Conservation (phyloP, 2,113 vertebrate genomes). For the Tamias sibiricus region DNA sequence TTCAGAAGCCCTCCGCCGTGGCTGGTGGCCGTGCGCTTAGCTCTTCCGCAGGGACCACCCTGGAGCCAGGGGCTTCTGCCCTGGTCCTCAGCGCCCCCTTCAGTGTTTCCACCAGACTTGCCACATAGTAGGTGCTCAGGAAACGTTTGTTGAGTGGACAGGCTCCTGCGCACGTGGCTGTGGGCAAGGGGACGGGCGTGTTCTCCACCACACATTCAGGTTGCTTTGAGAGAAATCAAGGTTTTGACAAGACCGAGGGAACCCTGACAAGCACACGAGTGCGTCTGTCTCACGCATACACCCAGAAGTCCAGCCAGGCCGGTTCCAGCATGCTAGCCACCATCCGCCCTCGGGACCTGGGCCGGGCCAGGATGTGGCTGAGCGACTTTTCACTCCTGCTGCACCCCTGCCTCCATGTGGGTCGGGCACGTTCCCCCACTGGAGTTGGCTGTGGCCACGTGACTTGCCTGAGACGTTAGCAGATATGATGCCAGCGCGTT, state of each 20-base stretch:
- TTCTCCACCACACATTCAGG: not conserved
- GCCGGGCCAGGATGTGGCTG: not conserved
- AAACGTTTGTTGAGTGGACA: not conserved
- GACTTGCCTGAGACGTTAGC: not conserved
- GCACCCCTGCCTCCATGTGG: accelerated
- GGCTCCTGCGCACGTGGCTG: not conserved
- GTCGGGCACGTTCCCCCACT: not conserved
- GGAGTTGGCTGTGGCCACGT: not conserved
- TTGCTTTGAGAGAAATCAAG: not conserved
- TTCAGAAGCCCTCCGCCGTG: too few relatives aligned
- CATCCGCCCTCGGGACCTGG: not conserved
- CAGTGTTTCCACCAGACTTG: too few relatives aligned
- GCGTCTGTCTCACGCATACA: not conserved
- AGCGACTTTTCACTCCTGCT: not conserved
- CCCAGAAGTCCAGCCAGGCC: not conserved
- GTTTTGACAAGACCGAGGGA: not conserved
- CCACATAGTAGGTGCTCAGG: not conserved
- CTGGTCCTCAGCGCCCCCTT: too few relatives aligned
- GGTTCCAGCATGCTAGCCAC: not conserved
- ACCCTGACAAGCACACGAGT: not conserved
- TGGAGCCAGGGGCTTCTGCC: too few relatives aligned
- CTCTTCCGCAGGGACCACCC: too few relatives aligned
- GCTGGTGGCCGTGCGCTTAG: too few relatives aligned
- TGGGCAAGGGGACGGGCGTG: not conserved
- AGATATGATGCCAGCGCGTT: not conserved